Base-by-base conservation (phyloP, 2,113 vertebrate genomes). In the Hippocampus comes region DNA sequence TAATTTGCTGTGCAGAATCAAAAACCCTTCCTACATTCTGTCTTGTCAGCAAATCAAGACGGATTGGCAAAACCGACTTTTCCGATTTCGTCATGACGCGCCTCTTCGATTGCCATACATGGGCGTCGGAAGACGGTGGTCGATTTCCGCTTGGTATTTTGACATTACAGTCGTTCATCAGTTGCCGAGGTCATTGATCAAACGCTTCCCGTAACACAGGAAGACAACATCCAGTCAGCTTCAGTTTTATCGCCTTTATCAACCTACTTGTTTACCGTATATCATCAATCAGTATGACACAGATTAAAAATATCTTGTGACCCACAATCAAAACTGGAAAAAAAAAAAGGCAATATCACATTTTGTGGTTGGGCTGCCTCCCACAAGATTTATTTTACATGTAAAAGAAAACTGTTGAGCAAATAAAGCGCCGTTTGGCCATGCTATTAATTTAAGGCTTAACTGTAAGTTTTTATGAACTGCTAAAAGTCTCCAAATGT, bases 161-260 rank as follows among this genome's bases (percentile, higher is more conserved):
- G 71, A 87, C 80, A 82, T 25, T 12, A n/a, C 23, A 46, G 30
- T 42, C 66, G 74, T 41, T 77, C 21, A 12, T 72, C 46, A 15
- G 2, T 68, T 79, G 57, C 17, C n/a, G 57, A 81, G 76, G 83
- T 82, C 23, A 41, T n/a, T 70, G 56, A 74, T 64, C n/a, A 70
- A 68, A 41, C 23, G 10, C 3, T 84, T 86, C 82, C 72, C 49
- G 27, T 82, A 73, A 84, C 55, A 41, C 82, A 81, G 85, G 82
- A 87, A 82, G 75, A 2, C 30, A 23, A 27, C 46, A 21, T 69
- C 43, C 21, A 69, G 53, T 14, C 55, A 17, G 14, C 42, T 25
- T 17, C 5, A 11, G 38, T 48, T 12, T 8, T 60, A 49, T 68
- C 53, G 15, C 64, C 46, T 21, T 68, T 30, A 74, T 69, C 71